A percentile compares a stretch with the other conserved stretches of the same genome.
Conservation (phyloP, 2,888 invertebrate species). For the Dichetophora obliterata region DNA sequence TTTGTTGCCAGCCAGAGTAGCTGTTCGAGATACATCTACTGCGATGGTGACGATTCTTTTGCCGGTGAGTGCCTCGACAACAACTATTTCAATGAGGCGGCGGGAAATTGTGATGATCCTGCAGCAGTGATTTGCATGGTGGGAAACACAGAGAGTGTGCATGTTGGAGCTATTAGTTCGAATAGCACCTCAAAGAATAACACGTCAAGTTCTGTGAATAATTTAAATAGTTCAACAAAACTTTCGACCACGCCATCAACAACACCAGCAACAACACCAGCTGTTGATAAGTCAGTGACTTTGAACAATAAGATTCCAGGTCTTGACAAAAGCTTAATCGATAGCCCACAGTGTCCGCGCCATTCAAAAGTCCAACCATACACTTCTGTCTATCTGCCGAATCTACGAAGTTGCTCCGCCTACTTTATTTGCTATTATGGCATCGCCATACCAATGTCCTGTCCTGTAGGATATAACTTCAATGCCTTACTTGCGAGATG, state of each 20-base stretch:
- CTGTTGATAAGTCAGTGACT: not conserved
- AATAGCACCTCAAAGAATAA: not conserved
- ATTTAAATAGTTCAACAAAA: not conserved
- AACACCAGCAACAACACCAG: not conserved
- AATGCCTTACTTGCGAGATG: conserved; percentile 52
- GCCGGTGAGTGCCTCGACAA: conserved; percentile 56
- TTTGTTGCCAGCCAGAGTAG: conserved; percentile 54
- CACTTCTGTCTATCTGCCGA: conserved; percentile 53
- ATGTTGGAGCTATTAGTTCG: too few relatives aligned
- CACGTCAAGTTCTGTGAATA: not conserved
- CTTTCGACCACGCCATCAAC: not conserved
- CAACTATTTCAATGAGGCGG: conserved; percentile 53
- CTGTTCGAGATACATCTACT: conserved; percentile 60
- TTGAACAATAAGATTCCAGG: not conserved
- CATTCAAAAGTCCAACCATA: not conserved
- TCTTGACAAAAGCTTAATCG: not conserved
- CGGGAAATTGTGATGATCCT: conserved; percentile 53
- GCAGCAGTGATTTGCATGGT: conserved; percentile 47
- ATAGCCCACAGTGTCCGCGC: conserved; percentile 47
- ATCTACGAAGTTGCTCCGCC: conserved; percentile 53
- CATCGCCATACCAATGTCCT: conserved; percentile 55
- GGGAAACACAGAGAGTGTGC: not conserved
- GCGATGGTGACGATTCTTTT: conserved; percentile 56
- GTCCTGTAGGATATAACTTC: conserved; percentile 54
- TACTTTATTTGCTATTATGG: conserved; percentile 61